phyloP scores from a whole-genome alignment of 2,797 vertebrate genomes.

The Semotilus atromaculatus region DNA sequence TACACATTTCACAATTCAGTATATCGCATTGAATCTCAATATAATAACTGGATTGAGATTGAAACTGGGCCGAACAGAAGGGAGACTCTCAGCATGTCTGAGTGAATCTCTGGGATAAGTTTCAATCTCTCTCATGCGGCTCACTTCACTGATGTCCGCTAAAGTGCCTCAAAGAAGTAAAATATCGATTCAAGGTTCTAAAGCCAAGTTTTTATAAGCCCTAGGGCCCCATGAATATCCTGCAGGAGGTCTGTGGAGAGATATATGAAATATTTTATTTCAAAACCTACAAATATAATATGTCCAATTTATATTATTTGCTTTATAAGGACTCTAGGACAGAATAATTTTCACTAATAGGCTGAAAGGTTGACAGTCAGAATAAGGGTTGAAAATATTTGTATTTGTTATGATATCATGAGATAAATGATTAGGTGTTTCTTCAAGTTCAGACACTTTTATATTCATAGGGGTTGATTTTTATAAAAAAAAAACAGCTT shows the following conservation, averaged over 20 bases:
- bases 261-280: neutral
- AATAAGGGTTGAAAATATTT: neutral
- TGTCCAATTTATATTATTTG: neutral
- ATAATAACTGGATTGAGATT: neutral
- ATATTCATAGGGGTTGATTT: neutral
- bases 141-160: slow-evolving; percentile 25
- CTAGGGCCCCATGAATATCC: neutral
- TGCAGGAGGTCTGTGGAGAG: neutral
- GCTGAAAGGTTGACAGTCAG: neutral
- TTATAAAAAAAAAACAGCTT: neutral
- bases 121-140: slow-evolving; percentile 2
- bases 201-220: slow-evolving; percentile 8
- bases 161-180: slow-evolving; percentile 4
- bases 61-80: neutral
- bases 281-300: neutral
- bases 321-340: neutral
- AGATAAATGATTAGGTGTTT: neutral
- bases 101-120: neutral
- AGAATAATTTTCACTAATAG: no score
- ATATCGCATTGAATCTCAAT: neutral
- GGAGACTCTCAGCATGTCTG: neutral
- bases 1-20: neutral
- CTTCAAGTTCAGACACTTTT: neutral
- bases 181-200: slow-evolving; percentile 8
- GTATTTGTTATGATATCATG: neutral